Evolutionary conservation across 2,888 invertebrate genomes (phyloP).

Genomic region (Taphrorychus bicolor): DNA sequence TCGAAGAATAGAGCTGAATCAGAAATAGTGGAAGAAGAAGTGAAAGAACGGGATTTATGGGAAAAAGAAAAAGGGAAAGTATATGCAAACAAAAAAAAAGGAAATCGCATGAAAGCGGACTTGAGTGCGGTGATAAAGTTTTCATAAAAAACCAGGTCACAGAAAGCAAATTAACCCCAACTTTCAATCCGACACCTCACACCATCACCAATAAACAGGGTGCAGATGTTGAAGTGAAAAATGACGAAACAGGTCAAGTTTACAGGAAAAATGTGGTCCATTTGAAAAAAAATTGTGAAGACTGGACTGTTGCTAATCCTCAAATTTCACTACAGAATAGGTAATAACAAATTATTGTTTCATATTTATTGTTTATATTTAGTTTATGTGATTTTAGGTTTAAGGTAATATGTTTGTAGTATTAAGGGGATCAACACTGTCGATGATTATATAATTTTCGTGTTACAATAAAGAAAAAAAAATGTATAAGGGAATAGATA

Average conservation of each 20-base stretch:
- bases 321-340: no score
- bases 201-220: not conserved
- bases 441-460: no score
- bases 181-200: not conserved
- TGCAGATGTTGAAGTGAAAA: conserved; percentile 15
- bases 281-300: conserved; percentile 10
- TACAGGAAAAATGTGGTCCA: conserved; percentile 29
- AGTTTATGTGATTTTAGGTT: no score
- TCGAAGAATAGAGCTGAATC: no score
- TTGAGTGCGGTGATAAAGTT: not conserved
- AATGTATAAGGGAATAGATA: no score
- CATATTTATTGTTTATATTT: no score
- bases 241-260: conserved; percentile 26
- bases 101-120: conserved; percentile 5
- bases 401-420: no score
- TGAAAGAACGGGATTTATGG: conserved; percentile 17
- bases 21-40: not conserved
- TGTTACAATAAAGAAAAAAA: no score
- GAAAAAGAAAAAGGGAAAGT: conserved; percentile 31
- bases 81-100: conserved; percentile 29
- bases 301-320: conserved; percentile 15
- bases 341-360: no score
- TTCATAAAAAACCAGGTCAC: not conserved
- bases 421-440: no score
- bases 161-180: not conserved